These are phyloP conservation scores for rat (Rattus norvegicus) DNA, from an alignment of 2,113 vertebrate species.

Conservation along the genomic window DNA sequence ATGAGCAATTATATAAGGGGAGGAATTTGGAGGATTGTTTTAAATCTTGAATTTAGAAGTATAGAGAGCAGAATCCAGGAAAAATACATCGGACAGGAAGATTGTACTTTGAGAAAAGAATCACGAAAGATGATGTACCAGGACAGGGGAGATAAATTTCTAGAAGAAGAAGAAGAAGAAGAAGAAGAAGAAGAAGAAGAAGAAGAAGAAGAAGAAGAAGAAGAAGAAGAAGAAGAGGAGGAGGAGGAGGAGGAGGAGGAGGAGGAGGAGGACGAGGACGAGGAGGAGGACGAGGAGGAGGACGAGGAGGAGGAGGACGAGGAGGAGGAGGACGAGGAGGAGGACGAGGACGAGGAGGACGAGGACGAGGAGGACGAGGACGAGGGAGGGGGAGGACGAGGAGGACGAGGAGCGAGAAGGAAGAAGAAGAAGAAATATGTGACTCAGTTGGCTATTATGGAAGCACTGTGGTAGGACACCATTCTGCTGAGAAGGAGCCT, in stretches of 20 bases:
- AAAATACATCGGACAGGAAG: neutral
- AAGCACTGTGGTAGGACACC: neutral
- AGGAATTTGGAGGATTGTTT: neutral
- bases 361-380: too few species aligned
- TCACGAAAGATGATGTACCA: neutral
- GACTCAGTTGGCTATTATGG: neutral
- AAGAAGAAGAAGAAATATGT: neutral
- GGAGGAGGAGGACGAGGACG: too few species aligned
- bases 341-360: too few species aligned
- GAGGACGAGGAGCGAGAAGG: fast-evolving
- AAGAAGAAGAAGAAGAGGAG: too few species aligned
- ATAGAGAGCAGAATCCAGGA: neutral
- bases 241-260: too few species aligned
- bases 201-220: too few species aligned
- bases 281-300: too few species aligned
- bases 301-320: fast-evolving
- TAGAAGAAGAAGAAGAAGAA: neutral
- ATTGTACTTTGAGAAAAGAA: neutral
- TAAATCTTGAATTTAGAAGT: neutral
- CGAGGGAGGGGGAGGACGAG: too few species aligned
- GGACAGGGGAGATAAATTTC: fast-evolving
- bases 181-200: fast-evolving
- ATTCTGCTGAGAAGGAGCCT: neutral
- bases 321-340: fast-evolving
- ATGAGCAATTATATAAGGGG: neutral